A percentile compares a stretch with the other conserved stretches of the same genome.
phyloP scores from a whole-genome alignment of 2,888 invertebrate species.

The Leptinotarsa peninsularis region DNA sequence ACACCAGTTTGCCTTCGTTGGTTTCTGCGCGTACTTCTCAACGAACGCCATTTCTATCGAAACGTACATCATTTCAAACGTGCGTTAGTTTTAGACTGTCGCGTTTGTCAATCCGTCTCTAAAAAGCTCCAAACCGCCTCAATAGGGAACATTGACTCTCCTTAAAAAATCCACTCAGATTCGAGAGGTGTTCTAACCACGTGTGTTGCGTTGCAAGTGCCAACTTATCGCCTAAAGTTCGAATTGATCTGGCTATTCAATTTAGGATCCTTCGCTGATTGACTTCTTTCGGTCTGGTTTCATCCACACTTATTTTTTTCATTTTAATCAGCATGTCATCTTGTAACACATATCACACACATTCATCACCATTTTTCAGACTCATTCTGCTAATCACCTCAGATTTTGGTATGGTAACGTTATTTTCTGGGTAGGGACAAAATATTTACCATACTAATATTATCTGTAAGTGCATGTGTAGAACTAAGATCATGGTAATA shows the following conservation, averaged over 20 bases:
- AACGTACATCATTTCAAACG: conserved; percentile 22
- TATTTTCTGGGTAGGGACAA: neutral
- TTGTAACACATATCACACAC: conserved; percentile 30
- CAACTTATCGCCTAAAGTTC: conserved; percentile 15
- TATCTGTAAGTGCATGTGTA: conserved; percentile 11
- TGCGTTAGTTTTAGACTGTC: conserved; percentile 15
- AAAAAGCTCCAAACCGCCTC: neutral
- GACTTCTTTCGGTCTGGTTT: conserved; percentile 28
- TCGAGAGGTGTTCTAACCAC: conserved; percentile 30
- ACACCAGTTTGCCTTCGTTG: conserved; percentile 70
- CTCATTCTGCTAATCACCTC: neutral
- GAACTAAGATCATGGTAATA: neutral
- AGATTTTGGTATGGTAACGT: conserved; percentile 12
- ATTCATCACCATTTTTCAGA: conserved; percentile 26
- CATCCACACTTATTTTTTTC: conserved; percentile 26
- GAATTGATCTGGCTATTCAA: neutral
- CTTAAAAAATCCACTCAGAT: neutral
- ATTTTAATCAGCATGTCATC: conserved; percentile 36
- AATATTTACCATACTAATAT: too few species aligned
- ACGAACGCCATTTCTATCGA: conserved; percentile 20
- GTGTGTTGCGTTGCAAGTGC: conserved; percentile 34
- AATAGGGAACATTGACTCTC: conserved; percentile 5
- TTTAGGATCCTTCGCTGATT: neutral
- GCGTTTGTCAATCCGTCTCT: conserved; percentile 10
- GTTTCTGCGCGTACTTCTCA: conserved; percentile 54